Base-by-base conservation (phyloP, 2,888 invertebrate species). In the Protula sp. region DNA sequence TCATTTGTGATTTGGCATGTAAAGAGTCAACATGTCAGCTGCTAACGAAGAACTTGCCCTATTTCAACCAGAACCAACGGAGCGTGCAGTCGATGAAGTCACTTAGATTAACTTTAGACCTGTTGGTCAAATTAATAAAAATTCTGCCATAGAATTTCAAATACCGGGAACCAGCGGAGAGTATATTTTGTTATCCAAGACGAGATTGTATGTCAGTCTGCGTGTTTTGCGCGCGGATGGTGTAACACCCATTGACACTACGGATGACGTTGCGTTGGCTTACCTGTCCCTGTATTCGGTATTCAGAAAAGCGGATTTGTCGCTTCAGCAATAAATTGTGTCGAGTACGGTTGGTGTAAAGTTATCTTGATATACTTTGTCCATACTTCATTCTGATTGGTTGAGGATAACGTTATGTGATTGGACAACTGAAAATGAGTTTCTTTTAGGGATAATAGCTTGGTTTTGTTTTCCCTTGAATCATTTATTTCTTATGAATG, bases 81-180 rank as follows among this genome's bases (percentile, higher is more conserved):
- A 56, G 2, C 29, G 2, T 22, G 27, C n/a, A 9, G 56, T 47
- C 24, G 2, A 27, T 3, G 3, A 47, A 26, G 47, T 47, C 14
- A 29, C 45, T 22, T 56, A 45, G 47, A 47, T 56, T 28, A 47
- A 56, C 27, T 47, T 38, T 24, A 24, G 45, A 24, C 56, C 56
- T 24, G 27, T n/a, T 4, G 26, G 28, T 1, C 45, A 22, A 26
- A 22, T 56, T 3, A 47, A 19, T 45, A 9, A 31, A 2, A 47
- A 47, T 19, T 27, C 45, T 27, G 26, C 29, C 5, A 26, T 56
- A 27, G 56, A 56, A 47, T 56, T 56, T 24, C 31, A 47, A 14
- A 28, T 56, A 19, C 22, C 56, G 2, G 47, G 47, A 45, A 56
- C 38, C 38, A 27, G 9, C 4, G 2, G 27, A 2, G 45, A 56